Base-by-base conservation (phyloP, 2,888 invertebrate genomes). In the Theristus sp. region DNA sequence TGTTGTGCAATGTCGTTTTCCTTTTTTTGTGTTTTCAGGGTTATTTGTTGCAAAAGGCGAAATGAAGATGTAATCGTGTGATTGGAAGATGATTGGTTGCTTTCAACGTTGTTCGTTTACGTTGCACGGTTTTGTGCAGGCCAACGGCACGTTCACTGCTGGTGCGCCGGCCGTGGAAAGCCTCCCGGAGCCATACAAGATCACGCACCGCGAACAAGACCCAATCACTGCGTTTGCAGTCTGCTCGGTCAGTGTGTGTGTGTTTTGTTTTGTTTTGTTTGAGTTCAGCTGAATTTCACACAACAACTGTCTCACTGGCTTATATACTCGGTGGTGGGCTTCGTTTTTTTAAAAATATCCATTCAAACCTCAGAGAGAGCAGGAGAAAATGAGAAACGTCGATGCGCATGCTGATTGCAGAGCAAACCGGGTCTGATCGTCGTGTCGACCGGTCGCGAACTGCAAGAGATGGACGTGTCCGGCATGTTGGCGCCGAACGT, bases 161-260 rank as follows among this genome's bases (percentile, higher is more conserved):
- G 52, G 1, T 46, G n/a, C 53, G 17, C 61, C 52, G 28, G 31
- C 30, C 17, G 54, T 55, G n/a, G 26, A 27, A 25, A n/a, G 2
- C 1, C 62, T 66, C 1, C 65, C 69, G 62, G 89, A 89, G 71
- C 89, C 89, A 17, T 88, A 91, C 62, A 82, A 93, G 67, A 89
- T 98, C 68, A 89, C 98, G 67, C 96, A 98, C 76, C 94, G 96
- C 77, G 98, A 98, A 73, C 93, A 93, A 77, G 98, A 98, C 76
- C 88, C 91, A 61, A 93, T 98, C 67, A 85, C 90, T 60, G 89
- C 96, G 38, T 98, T 98, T 80, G 93, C 94, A 73, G 81, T 94
- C 62, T 94, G 93, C 76, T 86, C 87, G 81, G 90, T 88, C 72
- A 65, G 65, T 55, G 20, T 10, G 22, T 22, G 3, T 10, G 20